These are phyloP conservation scores for Lipophrys pholis DNA, from an alignment of 2,113 vertebrate species.

Conservation along the genomic window DNA sequence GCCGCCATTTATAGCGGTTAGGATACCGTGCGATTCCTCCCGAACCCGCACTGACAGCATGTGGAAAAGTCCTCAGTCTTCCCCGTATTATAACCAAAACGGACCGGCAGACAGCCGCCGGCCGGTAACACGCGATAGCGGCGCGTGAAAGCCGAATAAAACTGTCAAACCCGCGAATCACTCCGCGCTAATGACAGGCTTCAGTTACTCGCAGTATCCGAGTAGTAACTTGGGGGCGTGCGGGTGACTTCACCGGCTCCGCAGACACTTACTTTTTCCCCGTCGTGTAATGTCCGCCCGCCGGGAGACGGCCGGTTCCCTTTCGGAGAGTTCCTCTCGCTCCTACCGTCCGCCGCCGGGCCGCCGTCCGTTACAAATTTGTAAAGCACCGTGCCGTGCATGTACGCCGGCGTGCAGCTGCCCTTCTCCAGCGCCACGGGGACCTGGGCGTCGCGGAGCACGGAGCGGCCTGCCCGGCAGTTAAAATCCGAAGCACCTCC, in stretches of 20 bases:
- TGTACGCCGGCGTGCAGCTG: slow-evolving; percentile 62
- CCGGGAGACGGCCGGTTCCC: slow-evolving; percentile 60
- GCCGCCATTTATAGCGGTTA: slow-evolving; percentile 80
- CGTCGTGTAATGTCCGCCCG: slow-evolving; percentile 69
- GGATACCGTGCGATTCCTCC: slow-evolving; percentile 23
- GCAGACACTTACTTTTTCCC: slow-evolving; percentile 80
- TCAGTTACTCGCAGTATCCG: neutral
- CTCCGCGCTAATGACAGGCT: slow-evolving; percentile 9
- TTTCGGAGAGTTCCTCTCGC: slow-evolving; percentile 57
- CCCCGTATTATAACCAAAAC: too few species aligned
- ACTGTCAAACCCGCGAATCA: slow-evolving; percentile 5
- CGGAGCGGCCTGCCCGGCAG: slow-evolving; percentile 65
- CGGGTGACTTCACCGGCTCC: slow-evolving; percentile 22
- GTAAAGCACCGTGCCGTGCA: slow-evolving; percentile 64
- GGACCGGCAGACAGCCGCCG: neutral
- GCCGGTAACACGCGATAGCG: slow-evolving; percentile 1
- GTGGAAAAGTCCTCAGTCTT: neutral
- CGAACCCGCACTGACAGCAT: neutral
- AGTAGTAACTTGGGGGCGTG: neutral
- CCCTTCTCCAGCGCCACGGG: slow-evolving; percentile 42
- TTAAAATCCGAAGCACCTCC: slow-evolving; percentile 62
- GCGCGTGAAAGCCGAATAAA: neutral
- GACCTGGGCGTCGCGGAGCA: slow-evolving; percentile 62
- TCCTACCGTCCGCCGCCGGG: slow-evolving; percentile 52
- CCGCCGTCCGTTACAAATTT: slow-evolving; percentile 67